phyloP scores from a whole-genome alignment of 92 coral and sea anemone species.

The Blastomussa wellsi region DNA sequence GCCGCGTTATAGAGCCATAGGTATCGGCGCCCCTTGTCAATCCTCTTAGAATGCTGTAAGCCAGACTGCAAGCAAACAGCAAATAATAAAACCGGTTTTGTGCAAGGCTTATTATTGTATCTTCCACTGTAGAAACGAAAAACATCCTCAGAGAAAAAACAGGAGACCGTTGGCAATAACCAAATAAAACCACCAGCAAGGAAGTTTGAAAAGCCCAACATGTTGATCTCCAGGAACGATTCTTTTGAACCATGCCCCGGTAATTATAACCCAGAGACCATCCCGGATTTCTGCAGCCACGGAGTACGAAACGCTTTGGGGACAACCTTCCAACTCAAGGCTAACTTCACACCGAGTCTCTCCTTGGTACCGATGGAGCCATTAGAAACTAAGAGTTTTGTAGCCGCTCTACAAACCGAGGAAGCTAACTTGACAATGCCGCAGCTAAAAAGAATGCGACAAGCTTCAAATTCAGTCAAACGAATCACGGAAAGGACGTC shows the following conservation, averaged over 20 bases:
- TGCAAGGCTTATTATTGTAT: not conserved
- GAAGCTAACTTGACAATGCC: constrained; percentile 68
- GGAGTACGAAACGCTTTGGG: constrained; percentile 76
- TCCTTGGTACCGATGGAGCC: constrained; percentile 1
- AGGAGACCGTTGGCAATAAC: not conserved
- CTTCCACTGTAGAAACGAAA: constrained; percentile 6
- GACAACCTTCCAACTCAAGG: constrained; percentile 33
- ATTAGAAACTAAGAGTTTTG: not conserved
- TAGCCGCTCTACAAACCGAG: not conserved
- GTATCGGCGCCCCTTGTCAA: not conserved
- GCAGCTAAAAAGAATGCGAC: constrained; percentile 69
- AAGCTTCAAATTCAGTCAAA: constrained; percentile 61
- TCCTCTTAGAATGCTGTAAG: not conserved
- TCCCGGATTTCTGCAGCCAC: constrained; percentile 66
- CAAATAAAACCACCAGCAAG: not conserved
- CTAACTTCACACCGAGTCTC: constrained; percentile 31
- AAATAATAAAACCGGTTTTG: not conserved
- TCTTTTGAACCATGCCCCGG: constrained; percentile 30
- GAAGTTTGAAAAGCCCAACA: not conserved
- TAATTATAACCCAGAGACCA: constrained; percentile 7
- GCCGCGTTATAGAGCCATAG: too few relatives aligned
- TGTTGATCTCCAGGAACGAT: not conserved
- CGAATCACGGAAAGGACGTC: constrained; percentile 26
- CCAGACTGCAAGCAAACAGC: not conserved
- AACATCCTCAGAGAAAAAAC: not conserved